Evolutionary conservation across 2,797 vertebrate genomes (phyloP).

Genomic region (Corythornis leucogaster): DNA sequence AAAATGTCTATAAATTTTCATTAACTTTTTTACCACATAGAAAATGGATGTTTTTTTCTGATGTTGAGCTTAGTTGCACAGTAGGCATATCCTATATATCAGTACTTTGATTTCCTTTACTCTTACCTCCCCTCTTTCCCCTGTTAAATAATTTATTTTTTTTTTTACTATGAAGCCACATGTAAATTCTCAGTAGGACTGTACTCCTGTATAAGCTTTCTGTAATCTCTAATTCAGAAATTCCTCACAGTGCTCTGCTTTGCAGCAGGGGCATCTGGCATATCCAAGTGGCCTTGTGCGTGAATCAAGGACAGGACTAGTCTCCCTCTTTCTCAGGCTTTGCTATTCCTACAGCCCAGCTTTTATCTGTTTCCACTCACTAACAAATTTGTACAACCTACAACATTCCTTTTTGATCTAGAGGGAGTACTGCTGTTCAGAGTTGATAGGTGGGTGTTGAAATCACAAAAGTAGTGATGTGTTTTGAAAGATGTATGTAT

Average conservation of each 20-base stretch:
- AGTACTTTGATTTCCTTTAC: background rate
- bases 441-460: background rate
- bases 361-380: background rate
- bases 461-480: background rate
- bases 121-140: background rate
- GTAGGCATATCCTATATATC: background rate
- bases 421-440: background rate
- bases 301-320: background rate
- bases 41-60: background rate
- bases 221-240: slow-evolving; percentile 12
- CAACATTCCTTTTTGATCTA: background rate
- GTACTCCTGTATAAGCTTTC: background rate
- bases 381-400: background rate
- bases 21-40: background rate
- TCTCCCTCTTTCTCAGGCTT: background rate
- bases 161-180: background rate
- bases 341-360: background rate
- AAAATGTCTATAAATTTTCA: slow-evolving; percentile 29
- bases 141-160: background rate
- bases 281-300: background rate
- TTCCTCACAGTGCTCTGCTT: background rate
- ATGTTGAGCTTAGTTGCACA: background rate
- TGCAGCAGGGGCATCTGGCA: background rate
- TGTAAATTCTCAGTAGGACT: background rate
- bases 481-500: background rate